These are phyloP conservation scores for Lasioglossum baleicum DNA, from an alignment of 1,140 invertebrate genomes.

Conservation along the genomic window DNA sequence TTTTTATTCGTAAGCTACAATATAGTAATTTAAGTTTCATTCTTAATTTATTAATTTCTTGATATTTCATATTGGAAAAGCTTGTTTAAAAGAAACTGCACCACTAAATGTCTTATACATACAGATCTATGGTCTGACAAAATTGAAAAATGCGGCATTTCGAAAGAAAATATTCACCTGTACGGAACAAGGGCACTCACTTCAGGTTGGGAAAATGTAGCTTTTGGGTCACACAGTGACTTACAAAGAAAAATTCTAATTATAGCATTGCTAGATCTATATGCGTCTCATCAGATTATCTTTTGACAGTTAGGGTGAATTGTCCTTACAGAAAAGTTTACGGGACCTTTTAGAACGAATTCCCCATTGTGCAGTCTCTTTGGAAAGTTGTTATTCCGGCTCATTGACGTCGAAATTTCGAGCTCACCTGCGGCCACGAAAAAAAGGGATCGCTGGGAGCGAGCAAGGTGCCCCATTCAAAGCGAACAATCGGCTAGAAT, in stretches of 20 bases:
- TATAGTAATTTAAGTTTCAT: too few relatives aligned
- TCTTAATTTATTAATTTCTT: too few relatives aligned
- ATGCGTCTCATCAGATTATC: constrained; percentile 26
- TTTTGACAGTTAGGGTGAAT: constrained; percentile 10
- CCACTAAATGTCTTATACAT: too few relatives aligned
- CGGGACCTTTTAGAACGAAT: neutral
- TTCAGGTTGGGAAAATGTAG: neutral
- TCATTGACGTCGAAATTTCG: constrained; percentile 24
- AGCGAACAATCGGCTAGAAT: constrained; percentile 38
- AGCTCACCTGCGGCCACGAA: constrained; percentile 13
- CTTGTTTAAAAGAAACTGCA: too few relatives aligned
- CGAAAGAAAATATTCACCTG: neutral
- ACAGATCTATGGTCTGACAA: too few relatives aligned
- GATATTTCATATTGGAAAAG: too few relatives aligned
- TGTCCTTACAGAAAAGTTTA: constrained; percentile 41
- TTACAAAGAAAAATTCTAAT: constrained; percentile 5
- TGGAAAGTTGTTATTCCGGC: constrained; percentile 30
- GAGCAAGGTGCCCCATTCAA: constrained; percentile 32
- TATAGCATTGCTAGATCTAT: neutral
- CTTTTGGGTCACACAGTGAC: neutral
- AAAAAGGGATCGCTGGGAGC: neutral
- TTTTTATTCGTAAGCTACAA: too few relatives aligned
- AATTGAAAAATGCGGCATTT: too few relatives aligned
- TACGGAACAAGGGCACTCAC: neutral
- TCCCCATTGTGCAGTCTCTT: constrained; percentile 9